phyloP scores from a whole-genome alignment of 1,140 invertebrate genomes.

The Luehdorfia chinensis region DNA sequence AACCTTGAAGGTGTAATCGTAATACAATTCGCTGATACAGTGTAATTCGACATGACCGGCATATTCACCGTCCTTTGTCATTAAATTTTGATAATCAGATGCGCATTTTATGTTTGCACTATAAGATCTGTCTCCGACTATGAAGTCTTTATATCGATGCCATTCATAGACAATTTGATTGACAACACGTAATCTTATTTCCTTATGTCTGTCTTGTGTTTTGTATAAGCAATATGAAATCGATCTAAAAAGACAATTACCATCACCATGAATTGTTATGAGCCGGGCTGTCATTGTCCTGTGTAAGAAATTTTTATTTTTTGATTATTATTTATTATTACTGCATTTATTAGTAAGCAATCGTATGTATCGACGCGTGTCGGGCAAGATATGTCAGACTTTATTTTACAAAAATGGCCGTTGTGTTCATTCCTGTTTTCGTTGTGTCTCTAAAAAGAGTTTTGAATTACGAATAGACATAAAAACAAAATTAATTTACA shows the following conservation, averaged over 20 bases:
- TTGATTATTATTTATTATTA: too few species aligned
- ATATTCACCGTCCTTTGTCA: slow-evolving; percentile 57
- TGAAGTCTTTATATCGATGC: slow-evolving; percentile 61
- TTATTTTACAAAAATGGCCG: too few species aligned
- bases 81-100: slow-evolving; percentile 41
- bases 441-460: too few species aligned
- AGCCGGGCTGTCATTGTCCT: slow-evolving; percentile 40
- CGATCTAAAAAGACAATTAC: slow-evolving; percentile 64
- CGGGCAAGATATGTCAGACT: too few species aligned
- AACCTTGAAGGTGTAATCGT: slow-evolving; percentile 52
- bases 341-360: too few species aligned
- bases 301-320: background rate
- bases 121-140: slow-evolving; percentile 59
- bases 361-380: too few species aligned
- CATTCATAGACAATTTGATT: slow-evolving; percentile 52
- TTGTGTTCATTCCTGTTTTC: too few species aligned
- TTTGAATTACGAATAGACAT: too few species aligned
- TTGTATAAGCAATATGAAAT: slow-evolving; percentile 55
- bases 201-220: slow-evolving; percentile 57
- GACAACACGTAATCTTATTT: slow-evolving; percentile 48
- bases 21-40: slow-evolving; percentile 48
- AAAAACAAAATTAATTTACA: too few species aligned
- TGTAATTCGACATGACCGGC: slow-evolving; percentile 62
- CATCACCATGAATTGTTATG: slow-evolving; percentile 54
- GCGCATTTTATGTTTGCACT: slow-evolving; percentile 33